These are phyloP conservation scores for Valencia hispanica DNA, from an alignment of 2,797 vertebrate species.

Conservation along the genomic window DNA sequence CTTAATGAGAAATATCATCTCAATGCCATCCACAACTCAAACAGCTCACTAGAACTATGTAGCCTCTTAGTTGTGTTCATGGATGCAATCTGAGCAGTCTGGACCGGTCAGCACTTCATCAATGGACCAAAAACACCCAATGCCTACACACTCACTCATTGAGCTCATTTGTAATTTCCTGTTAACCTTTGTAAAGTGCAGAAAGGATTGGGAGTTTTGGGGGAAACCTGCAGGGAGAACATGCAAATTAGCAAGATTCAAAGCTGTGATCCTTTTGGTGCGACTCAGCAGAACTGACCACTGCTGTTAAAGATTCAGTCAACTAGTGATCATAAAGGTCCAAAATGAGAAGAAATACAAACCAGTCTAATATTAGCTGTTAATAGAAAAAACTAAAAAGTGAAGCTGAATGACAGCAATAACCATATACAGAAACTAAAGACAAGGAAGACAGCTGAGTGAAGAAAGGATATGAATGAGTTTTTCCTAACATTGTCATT, in stretches of 20 bases:
- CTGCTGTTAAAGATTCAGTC: too few relatives aligned
- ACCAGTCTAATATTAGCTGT: neutral
- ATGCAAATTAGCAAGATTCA: too few relatives aligned
- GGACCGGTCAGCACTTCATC: neutral
- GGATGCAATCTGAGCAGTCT: neutral
- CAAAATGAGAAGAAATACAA: too few relatives aligned
- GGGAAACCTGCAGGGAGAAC: too few relatives aligned
- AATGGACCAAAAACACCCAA: too few relatives aligned
- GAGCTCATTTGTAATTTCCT: too few relatives aligned
- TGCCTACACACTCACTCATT: too few relatives aligned
- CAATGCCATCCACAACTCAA: neutral
- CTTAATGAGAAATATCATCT: neutral
- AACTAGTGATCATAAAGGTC: too few relatives aligned
- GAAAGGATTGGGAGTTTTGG: too few relatives aligned
- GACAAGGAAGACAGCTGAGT: neutral
- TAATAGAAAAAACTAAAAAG: neutral
- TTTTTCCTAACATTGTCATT: neutral
- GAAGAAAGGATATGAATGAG: neutral
- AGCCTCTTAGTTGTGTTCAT: neutral
- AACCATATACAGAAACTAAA: neutral
- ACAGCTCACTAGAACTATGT: neutral
- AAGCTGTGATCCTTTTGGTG: too few relatives aligned
- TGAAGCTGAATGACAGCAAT: neutral
- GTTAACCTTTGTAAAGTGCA: too few relatives aligned
- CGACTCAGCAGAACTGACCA: too few relatives aligned